phyloP scores from a whole-genome alignment of 1,140 invertebrate species.

The Lepidurus couesii region DNA sequence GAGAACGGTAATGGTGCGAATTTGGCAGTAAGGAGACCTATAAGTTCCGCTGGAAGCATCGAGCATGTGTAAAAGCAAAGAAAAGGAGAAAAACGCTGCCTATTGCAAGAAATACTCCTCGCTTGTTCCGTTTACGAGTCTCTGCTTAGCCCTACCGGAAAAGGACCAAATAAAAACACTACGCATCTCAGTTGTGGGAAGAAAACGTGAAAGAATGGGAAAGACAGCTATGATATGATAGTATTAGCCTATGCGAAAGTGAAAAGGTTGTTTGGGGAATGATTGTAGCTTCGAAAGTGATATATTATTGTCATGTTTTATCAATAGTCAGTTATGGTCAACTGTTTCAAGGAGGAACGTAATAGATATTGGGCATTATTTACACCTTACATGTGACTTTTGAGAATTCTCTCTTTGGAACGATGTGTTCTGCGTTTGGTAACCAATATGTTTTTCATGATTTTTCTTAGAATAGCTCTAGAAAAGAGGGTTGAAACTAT shows the following conservation, averaged over 20 bases:
- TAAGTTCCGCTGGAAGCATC: background rate
- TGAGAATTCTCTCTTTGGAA: background rate
- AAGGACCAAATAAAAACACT: background rate
- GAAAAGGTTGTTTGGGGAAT: background rate
- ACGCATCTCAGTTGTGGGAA: background rate
- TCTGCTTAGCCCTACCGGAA: background rate
- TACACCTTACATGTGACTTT: background rate
- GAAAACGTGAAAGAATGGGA: background rate
- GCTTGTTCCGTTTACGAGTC: background rate
- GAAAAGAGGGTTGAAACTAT: background rate
- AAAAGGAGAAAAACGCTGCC: background rate
- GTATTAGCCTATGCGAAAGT: background rate
- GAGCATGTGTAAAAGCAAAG: background rate
- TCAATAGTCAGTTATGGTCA: no score
- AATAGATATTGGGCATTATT: slow-evolving; percentile 7
- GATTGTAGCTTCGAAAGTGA: background rate
- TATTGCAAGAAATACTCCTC: background rate
- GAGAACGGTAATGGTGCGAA: background rate
- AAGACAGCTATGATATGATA: background rate
- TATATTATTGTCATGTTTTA: background rate
- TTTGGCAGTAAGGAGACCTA: background rate
- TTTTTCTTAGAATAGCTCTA: background rate
- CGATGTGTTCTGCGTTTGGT: background rate
- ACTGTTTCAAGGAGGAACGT: background rate
- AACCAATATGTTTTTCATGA: no score